phyloP scores from a whole-genome alignment of 30 jellyfish, hydroid and myxozoan species.

The Chrysaora quinquecirrha region DNA sequence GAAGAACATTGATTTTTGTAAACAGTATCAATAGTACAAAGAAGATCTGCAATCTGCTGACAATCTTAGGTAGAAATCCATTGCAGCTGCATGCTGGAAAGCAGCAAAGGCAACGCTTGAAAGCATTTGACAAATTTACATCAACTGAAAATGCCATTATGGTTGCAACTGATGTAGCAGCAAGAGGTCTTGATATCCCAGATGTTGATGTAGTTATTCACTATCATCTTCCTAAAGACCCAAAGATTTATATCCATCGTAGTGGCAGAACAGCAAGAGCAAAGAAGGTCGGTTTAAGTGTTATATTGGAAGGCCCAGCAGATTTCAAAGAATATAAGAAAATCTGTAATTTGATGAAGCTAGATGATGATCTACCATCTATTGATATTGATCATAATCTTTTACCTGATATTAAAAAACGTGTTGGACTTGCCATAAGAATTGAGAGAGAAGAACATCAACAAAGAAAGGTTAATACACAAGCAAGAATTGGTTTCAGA shows the following conservation, averaged over 20 bases:
- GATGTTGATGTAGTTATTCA: conserved; percentile 84
- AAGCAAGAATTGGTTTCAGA: conserved; percentile 65
- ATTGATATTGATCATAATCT: conserved; percentile 62
- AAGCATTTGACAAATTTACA: conserved; percentile 73
- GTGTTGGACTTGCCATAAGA: conserved; percentile 75
- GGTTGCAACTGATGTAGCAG: conserved; percentile 98
- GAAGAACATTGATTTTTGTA: conserved; percentile 87
- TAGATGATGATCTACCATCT: conserved; percentile 55
- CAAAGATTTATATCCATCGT: conserved; percentile 87
- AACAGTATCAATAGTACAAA: conserved; percentile 80
- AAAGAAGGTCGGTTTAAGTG: conserved; percentile 70
- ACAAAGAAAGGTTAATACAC: conserved; percentile 47
- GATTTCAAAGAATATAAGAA: conserved; percentile 80
- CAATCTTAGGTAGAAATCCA: conserved; percentile 75
- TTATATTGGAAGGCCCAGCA: conserved; percentile 82
- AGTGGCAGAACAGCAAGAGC: conserved; percentile 99
- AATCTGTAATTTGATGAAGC: conserved; percentile 68
- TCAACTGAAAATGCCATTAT: conserved; percentile 56
- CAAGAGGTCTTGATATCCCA: conserved; percentile 96
- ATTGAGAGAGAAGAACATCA: conserved; percentile 84
- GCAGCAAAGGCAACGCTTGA: conserved; percentile 90
- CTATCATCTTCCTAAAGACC: conserved; percentile 92
- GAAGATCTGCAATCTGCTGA: conserved; percentile 57
- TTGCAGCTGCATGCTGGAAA: conserved; percentile 89
- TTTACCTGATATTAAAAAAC: conserved; percentile 66